Evolutionary conservation across 2,888 invertebrate genomes (phyloP).

Genomic region (Ectemnius cavifrons): DNA sequence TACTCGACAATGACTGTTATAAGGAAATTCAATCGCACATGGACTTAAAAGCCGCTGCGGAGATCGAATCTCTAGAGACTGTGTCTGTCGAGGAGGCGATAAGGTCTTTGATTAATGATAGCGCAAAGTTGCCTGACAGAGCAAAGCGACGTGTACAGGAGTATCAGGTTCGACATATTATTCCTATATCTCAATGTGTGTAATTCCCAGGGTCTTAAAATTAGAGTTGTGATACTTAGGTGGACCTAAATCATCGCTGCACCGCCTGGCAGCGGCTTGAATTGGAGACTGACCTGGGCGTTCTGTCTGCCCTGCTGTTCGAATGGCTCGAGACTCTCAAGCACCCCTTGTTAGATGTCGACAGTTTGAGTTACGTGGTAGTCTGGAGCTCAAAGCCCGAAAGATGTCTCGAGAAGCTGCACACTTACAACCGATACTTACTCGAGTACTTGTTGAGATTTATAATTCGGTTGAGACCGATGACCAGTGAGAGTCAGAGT

Average conservation of each 20-base stretch:
- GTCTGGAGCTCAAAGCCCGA: slow-evolving; percentile 82
- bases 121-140: slow-evolving; percentile 80
- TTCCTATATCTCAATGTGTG: background rate
- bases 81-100: slow-evolving; percentile 73
- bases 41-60: slow-evolving; percentile 67
- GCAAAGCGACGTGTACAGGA: slow-evolving; percentile 79
- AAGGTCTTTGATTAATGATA: slow-evolving; percentile 82
- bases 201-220: background rate
- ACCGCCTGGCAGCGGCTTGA: slow-evolving; percentile 84
- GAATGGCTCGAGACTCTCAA: slow-evolving; percentile 89
- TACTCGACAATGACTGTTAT: slow-evolving; percentile 80
- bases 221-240: slow-evolving; percentile 65
- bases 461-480: slow-evolving; percentile 83
- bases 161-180: slow-evolving; percentile 65
- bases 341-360: slow-evolving; percentile 83
- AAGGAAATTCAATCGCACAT: slow-evolving; percentile 80
- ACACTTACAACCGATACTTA: slow-evolving; percentile 82
- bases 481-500: slow-evolving; percentile 81
- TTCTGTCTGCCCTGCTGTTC: slow-evolving; percentile 84
- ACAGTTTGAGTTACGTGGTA: slow-evolving; percentile 85
- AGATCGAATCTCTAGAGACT: slow-evolving; percentile 62
- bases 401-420: slow-evolving; percentile 81
- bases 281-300: slow-evolving; percentile 82
- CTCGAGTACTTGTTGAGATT: slow-evolving; percentile 87
- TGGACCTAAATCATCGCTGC: slow-evolving; percentile 84